A percentile compares a stretch with the other conserved stretches of the same genome.
Evolutionary conservation across 2,888 invertebrate species (phyloP).

Genomic region (Macaria liturata): DNA sequence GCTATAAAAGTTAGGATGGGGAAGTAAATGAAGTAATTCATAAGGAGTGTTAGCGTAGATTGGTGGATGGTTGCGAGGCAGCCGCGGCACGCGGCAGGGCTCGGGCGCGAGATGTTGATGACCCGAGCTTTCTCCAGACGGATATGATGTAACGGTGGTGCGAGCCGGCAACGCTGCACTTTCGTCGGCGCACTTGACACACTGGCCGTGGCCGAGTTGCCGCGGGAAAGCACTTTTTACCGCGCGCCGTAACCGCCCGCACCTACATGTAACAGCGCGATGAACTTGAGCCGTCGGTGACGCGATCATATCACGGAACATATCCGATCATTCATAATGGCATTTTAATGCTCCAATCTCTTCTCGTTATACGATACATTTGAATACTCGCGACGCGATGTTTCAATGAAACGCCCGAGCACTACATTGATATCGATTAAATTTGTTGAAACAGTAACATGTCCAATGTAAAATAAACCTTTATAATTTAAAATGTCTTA

Average conservation of each 20-base stretch:
- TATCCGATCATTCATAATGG: conserved; percentile 28
- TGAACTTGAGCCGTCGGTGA: conserved; percentile 70
- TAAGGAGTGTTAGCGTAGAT: no score
- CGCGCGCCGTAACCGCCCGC: conserved; percentile 65
- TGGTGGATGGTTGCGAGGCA: background rate
- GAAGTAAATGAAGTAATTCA: no score
- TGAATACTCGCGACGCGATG: background rate
- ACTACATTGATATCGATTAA: no score
- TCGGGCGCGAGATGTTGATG: conserved; percentile 59
- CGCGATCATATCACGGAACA: conserved; percentile 44
- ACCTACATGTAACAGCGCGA: conserved; percentile 41
- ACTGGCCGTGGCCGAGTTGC: conserved; percentile 82
- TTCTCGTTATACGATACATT: conserved; percentile 6
- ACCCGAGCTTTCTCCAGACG: conserved; percentile 77
- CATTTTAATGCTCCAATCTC: conserved; percentile 11
- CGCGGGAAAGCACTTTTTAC: conserved; percentile 81
- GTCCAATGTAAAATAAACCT: no score
- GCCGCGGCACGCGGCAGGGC: conserved; percentile 14
- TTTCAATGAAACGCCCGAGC: no score
- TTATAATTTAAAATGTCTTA: no score
- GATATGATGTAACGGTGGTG: conserved; percentile 73
- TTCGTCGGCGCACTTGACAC: conserved; percentile 82
- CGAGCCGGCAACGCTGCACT: conserved; percentile 75
- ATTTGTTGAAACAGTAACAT: no score
- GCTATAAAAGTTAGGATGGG: background rate